These are phyloP conservation scores for Myiozetetes cayanensis DNA, from an alignment of 2,113 vertebrate species.

Conservation along the genomic window DNA sequence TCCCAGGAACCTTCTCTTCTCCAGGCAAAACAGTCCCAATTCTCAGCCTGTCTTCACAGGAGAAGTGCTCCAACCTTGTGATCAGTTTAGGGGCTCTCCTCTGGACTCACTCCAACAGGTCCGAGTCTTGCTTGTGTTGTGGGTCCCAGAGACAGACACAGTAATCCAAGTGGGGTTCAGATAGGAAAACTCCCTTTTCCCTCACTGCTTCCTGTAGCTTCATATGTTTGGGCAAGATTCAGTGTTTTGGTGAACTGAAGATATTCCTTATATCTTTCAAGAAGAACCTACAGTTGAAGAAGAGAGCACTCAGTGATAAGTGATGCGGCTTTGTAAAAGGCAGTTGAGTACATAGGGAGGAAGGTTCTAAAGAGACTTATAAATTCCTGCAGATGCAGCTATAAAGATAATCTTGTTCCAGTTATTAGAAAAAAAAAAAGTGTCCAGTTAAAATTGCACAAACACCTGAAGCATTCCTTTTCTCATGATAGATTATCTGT, in stretches of 20 bases:
- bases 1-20: not conserved
- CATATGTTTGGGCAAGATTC: not conserved
- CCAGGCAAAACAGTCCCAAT: not conserved
- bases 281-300: not conserved
- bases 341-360: not conserved
- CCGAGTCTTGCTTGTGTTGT: not conserved
- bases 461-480: conserved; percentile 28
- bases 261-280: not conserved
- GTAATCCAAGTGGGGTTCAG: not conserved
- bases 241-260: not conserved
- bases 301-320: not conserved
- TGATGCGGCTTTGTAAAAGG: not conserved
- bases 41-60: not conserved
- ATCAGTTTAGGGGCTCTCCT: not conserved
- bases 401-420: conserved; percentile 32
- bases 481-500: conserved; percentile 14
- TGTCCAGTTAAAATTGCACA: not conserved
- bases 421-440: not conserved
- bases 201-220: not conserved
- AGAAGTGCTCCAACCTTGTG: not conserved
- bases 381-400: conserved; percentile 42
- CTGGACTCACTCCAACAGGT: not conserved
- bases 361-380: conserved; percentile 15
- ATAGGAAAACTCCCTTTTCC: not conserved
- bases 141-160: not conserved